A percentile compares a stretch with the other conserved stretches of the same genome.
Evolutionary conservation across 2,113 vertebrate species (phyloP).

Genomic region (Lepisosteus oculatus): DNA sequence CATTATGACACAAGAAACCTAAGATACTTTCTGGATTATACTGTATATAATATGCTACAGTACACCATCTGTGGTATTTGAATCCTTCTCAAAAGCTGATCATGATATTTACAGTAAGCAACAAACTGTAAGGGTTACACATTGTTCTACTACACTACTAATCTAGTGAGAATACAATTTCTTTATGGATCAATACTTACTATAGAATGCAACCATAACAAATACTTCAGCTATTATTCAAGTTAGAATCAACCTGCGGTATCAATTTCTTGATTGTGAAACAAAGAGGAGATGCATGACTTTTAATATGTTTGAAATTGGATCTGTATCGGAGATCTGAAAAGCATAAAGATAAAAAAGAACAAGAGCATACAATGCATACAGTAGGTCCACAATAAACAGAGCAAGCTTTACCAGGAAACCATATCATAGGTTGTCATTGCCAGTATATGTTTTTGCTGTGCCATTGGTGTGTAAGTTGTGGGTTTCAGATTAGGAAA

Average conservation of each 20-base stretch:
- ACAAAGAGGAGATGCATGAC: constrained; percentile 45
- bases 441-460: no score
- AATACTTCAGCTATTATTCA: constrained; percentile 51
- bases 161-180: constrained; percentile 69
- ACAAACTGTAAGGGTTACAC: constrained; percentile 35
- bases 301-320: constrained; percentile 13
- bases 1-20: no score
- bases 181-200: constrained; percentile 63
- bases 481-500: neutral
- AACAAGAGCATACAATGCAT: no score
- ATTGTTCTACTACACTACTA: constrained; percentile 58
- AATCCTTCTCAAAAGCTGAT: no score
- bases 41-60: no score
- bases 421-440: no score
- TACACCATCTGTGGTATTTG: no score
- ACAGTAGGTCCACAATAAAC: no score
- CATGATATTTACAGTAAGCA: neutral
- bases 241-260: constrained; percentile 64
- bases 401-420: no score
- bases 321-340: constrained; percentile 1
- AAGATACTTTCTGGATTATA: no score
- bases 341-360: no score
- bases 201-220: constrained; percentile 53
- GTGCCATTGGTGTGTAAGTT: neutral
- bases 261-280: constrained; percentile 67